Evolutionary conservation across 2,888 invertebrate genomes (phyloP), one percentile per base, ranked within the genome.

Genomic region (Mesochorus sp.): DNA sequence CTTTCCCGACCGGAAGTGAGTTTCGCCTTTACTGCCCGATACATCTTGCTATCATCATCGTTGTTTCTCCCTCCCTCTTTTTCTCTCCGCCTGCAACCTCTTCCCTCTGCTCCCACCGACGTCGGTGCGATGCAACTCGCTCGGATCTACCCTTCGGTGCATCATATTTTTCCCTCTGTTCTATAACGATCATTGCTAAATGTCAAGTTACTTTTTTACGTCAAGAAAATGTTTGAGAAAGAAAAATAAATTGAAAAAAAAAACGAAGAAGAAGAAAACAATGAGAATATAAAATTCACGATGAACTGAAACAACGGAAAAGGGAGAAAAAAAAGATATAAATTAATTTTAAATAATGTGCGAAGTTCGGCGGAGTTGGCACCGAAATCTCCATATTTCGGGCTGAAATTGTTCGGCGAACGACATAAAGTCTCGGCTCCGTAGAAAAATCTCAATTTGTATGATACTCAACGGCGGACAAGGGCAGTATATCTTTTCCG

Each of bases 1-100:
- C 31, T 57, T 49, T 51, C 42, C 37, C 70, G 66, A 71, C 66
- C 73, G 77, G 74, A 77, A 80, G 71, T 59, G 64, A 70, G 70
- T 77, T 42, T 53, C 49, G 70, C 66, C 59, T 80, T 73, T 73
- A 77, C 64, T 55, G 59, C 61, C 66, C 73, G 76, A 74, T 77
- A 74, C 70, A 57, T 80, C 80, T 73, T 51, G 59, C 67, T 14
- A 68, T 67, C 55, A 39, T 68, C 59, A 28, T 53, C 57, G 47
- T 49, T 17, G 39, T 44, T 53, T 28, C 21, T 19, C 24, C 44
- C 12, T 3, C 0, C 2, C 34, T 28, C n/a, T n/a, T 53, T 21
- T 51, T 21, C 37, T 28, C 47, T 51, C 49, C 47, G 21, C 34
- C 34, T 19, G 57, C 34, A 14, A 28, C 14, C 31, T 44, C 37